Evolutionary conservation across 2,113 vertebrate species (phyloP), one percentile per base, ranked within the genome.

Genomic region (Varanus komodoensis): DNA sequence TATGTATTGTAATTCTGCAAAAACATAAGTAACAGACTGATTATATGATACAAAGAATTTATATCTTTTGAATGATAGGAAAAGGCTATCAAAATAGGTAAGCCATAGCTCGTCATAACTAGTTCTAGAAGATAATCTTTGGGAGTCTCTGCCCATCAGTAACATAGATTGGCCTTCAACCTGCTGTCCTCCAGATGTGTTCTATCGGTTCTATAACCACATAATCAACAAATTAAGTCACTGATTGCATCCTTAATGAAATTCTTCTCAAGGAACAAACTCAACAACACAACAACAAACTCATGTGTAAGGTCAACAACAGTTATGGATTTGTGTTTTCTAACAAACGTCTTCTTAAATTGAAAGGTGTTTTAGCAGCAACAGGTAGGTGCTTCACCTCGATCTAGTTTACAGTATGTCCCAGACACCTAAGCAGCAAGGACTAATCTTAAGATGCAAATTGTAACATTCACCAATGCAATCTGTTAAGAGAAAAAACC

Each of bases 41-140:
- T 54, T 87, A 87, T 77, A 87, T 75, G 77, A 77, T 50, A 75
- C 8, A 27, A 73, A 87, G 73, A 77, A 75, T 52, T 25, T 87
- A 38, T 21, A 29, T 77, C 74, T 77, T 87, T 21, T 87, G 52
- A 77, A 34, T 38, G 74, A 74, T 23, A 77, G n/a, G 85, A 61
- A 14, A 19, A 86, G 77, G 34, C 50, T 75, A 23, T 32, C 11
- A 77, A 64, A 87, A 77, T 14, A 78, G 25, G 32, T 87, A 52
- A 87, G 34, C 38, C 38, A 44, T 61, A 52, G 54, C 29, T 57
- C 8, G 25, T 74, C 32, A 84, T 71, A 69, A 14, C 71, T 27
- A 57, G 50, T 73, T 85, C 48, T 71, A 69, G 68, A 8, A 52
- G 48, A 85, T 85, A 52, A 73, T n/a, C 68, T 23, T 52, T 85